A percentile compares a stretch with the other conserved stretches of the same genome.
These are phyloP conservation scores for Oryzias dopingdopingensis DNA, from an alignment of 2,797 vertebrate genomes.

Conservation along the genomic window DNA sequence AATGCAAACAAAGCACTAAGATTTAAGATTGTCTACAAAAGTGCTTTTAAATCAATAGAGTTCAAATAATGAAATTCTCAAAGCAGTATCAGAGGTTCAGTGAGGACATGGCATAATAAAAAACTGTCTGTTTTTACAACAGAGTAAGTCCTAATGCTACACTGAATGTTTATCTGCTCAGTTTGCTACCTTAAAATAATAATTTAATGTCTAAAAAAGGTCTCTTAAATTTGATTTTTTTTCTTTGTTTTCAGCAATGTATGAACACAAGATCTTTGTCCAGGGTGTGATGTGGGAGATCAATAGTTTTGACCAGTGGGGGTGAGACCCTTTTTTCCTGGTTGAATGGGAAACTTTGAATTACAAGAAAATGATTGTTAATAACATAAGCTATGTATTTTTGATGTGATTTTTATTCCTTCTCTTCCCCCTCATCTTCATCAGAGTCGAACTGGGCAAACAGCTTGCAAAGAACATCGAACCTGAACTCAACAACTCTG, in stretches of 20 bases:
- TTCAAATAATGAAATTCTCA: slow-evolving; percentile 2
- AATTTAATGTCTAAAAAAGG: background rate
- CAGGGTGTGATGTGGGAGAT: slow-evolving; percentile 97
- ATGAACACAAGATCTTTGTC: slow-evolving; percentile 98
- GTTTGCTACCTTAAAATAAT: slow-evolving; percentile 4
- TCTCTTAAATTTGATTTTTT: background rate
- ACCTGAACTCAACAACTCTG: slow-evolving; percentile 85
- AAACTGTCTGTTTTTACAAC: slow-evolving; percentile 1
- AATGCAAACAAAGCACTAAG: background rate
- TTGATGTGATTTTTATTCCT: background rate
- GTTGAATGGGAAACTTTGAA: too few relatives aligned
- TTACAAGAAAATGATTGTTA: too few relatives aligned
- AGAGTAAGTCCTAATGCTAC: slow-evolving; percentile 2
- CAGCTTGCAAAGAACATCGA: slow-evolving; percentile 97
- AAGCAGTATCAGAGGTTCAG: background rate
- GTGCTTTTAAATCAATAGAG: too few relatives aligned
- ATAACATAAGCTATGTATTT: too few relatives aligned
- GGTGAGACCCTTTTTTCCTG: slow-evolving; percentile 77
- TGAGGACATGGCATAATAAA: slow-evolving; percentile 19
- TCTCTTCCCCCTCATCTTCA: slow-evolving; percentile 9
- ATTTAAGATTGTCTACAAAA: too few relatives aligned
- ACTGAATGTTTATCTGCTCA: slow-evolving; percentile 1
- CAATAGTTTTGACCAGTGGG: slow-evolving; percentile 99
- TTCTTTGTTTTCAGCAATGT: slow-evolving; percentile 81
- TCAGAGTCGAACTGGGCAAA: slow-evolving; percentile 94